Evolutionary conservation across 2,797 vertebrate genomes (phyloP).

Genomic region (Karalla daura): DNA sequence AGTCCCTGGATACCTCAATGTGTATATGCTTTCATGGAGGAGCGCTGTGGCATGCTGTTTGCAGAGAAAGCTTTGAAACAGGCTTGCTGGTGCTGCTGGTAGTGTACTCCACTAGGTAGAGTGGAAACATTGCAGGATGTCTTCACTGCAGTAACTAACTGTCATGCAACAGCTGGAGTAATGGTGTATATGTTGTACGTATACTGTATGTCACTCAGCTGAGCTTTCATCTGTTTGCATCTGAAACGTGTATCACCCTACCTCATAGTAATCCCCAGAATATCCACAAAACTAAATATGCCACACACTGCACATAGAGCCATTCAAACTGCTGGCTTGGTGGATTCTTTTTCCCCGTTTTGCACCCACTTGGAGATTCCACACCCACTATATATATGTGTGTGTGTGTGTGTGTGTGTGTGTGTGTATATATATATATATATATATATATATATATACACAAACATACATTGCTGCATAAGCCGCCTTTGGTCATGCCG

Average conservation of each 20-base stretch:
- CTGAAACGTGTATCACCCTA: slow-evolving; percentile 34
- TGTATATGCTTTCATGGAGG: slow-evolving; percentile 64
- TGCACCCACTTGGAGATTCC: slow-evolving; percentile 26
- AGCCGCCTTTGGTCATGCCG: slow-evolving; percentile 23
- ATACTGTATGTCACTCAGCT: background rate
- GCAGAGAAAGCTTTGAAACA: slow-evolving; percentile 64
- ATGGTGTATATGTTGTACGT: background rate
- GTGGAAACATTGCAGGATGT: slow-evolving; percentile 49
- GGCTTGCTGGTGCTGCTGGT: slow-evolving; percentile 32
- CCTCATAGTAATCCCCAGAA: slow-evolving; percentile 40
- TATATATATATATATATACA: too few relatives aligned
- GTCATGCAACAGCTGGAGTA: slow-evolving; percentile 61
- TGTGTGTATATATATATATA: too few relatives aligned
- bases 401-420: too few relatives aligned
- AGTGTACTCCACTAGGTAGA: slow-evolving; percentile 41
- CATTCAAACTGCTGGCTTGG: slow-evolving; percentile 16
- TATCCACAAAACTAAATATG: slow-evolving; percentile 10
- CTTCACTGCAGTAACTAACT: slow-evolving; percentile 30
- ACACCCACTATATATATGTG: slow-evolving; percentile 1
- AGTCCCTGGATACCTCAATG: slow-evolving; percentile 59
- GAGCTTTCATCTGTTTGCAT: slow-evolving; percentile 1
- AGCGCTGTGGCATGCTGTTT: slow-evolving; percentile 67
- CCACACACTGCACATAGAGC: slow-evolving; percentile 7
- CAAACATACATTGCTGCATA: slow-evolving; percentile 32
- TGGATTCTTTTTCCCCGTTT: background rate